Conservation (phyloP, 2,113 vertebrate genomes). For the Sciurus niger region DNA sequence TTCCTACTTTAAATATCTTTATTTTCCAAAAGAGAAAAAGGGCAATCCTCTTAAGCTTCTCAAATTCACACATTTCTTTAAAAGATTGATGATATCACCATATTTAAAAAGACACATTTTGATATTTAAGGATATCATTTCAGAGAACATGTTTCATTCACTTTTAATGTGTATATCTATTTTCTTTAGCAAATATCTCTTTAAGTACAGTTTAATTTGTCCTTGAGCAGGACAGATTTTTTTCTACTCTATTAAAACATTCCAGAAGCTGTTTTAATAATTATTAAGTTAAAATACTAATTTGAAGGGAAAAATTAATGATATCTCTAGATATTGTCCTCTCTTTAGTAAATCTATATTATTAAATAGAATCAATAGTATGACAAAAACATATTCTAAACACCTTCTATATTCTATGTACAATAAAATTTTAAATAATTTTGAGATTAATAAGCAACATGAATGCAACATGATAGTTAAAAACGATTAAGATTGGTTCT, state of each 20-base stretch:
- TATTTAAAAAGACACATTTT: neutral
- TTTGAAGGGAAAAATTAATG: neutral
- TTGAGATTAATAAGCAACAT: neutral
- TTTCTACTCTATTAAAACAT: constrained; percentile 53
- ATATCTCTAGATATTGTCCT: neutral
- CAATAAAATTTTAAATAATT: constrained; percentile 19
- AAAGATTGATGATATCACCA: neutral
- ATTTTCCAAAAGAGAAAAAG: neutral
- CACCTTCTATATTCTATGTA: neutral
- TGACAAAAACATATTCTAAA: neutral
- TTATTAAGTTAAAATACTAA: constrained; percentile 53
- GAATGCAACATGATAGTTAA: neutral
- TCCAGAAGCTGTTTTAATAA: constrained; percentile 60
- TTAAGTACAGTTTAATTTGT: constrained; percentile 37
- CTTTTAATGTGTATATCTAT: neutral
- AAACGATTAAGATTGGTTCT: neutral
- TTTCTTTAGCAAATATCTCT: neutral
- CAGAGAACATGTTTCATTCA: neutral
- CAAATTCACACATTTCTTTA: neutral
- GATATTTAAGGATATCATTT: neutral
- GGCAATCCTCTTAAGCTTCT: neutral
- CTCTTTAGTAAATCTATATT: neutral
- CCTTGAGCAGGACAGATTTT: constrained; percentile 27
- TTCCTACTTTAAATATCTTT: neutral
- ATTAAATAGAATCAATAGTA: neutral